phyloP scores from a whole-genome alignment of 2,888 invertebrate species.

The Chloroclysta siterata region DNA sequence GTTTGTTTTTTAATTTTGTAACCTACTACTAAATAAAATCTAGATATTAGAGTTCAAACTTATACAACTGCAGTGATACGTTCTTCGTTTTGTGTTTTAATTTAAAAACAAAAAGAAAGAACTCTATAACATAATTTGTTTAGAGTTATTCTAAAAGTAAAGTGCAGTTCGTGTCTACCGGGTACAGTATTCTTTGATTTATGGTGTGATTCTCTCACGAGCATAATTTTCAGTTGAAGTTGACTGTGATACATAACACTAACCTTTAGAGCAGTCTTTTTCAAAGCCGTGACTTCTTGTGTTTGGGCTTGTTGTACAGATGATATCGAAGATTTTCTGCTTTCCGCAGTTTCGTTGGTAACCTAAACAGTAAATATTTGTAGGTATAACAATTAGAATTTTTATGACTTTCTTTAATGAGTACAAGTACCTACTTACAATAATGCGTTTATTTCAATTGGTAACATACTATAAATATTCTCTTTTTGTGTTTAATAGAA shows the following conservation, averaged over 20 bases:
- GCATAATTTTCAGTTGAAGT: neutral
- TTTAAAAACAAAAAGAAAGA: too few relatives aligned
- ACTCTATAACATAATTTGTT: too few relatives aligned
- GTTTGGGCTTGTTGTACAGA: conserved; percentile 64
- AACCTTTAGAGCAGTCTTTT: conserved; percentile 75
- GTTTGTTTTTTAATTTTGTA: neutral
- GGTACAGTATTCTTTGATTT: neutral
- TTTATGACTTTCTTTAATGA: neutral
- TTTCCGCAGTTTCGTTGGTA: conserved; percentile 78
- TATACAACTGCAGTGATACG: too few relatives aligned
- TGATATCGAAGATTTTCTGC: conserved; percentile 78
- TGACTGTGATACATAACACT: conserved; percentile 29
- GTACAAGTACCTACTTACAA: neutral
- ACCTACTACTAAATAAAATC: too few relatives aligned
- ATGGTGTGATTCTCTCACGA: conserved; percentile 17
- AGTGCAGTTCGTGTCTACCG: too few relatives aligned
- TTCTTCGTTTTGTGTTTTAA: too few relatives aligned
- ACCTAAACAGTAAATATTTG: conserved; percentile 53
- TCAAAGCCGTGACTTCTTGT: conserved; percentile 67
- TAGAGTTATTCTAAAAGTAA: too few relatives aligned
- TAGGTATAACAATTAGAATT: neutral
- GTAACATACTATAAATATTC: too few relatives aligned
- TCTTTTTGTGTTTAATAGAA: neutral
- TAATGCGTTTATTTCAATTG: too few relatives aligned
- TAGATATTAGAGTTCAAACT: too few relatives aligned